Conservation (phyloP, 2,888 invertebrate genomes). For the Rhingia campestris region DNA sequence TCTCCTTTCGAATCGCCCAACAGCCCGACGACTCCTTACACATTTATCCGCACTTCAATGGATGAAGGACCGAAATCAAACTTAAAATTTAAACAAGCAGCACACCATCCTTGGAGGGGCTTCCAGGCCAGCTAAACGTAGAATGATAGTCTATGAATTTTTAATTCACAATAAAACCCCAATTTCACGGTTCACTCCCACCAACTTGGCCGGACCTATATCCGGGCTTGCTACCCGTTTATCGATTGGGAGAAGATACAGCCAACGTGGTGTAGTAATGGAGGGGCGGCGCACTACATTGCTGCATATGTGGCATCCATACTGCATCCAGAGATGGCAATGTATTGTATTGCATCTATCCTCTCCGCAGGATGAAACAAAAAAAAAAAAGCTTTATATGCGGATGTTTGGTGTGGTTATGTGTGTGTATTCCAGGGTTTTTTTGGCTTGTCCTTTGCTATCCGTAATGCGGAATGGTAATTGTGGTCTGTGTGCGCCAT, state of each 20-base stretch:
- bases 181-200: constrained; percentile 63
- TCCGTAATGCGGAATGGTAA: constrained; percentile 63
- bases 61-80: not conserved
- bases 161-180: constrained; percentile 65
- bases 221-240: constrained; percentile 9
- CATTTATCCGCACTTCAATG: too few species aligned
- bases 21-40: too few species aligned
- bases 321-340: constrained; percentile 29
- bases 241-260: constrained; percentile 36
- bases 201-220: not conserved
- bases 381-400: constrained; percentile 33
- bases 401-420: constrained; percentile 42
- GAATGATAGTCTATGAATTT: constrained; percentile 52
- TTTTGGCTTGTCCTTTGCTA: constrained; percentile 30
- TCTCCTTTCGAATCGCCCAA: too few species aligned
- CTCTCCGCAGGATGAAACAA: too few species aligned
- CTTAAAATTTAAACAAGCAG: constrained; percentile 12
- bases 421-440: constrained; percentile 4
- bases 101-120: not conserved
- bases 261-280: constrained; percentile 1
- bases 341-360: constrained; percentile 14
- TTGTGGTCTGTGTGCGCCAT: constrained; percentile 52
- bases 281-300: constrained; percentile 8
- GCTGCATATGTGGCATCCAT: constrained; percentile 10
- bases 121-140: not conserved